Percentiles rank a stretch among this genome's conserved stretches.
These are phyloP conservation scores for Drosophila fungiperda DNA, from an alignment of 2,888 invertebrate genomes.

Conservation along the genomic window DNA sequence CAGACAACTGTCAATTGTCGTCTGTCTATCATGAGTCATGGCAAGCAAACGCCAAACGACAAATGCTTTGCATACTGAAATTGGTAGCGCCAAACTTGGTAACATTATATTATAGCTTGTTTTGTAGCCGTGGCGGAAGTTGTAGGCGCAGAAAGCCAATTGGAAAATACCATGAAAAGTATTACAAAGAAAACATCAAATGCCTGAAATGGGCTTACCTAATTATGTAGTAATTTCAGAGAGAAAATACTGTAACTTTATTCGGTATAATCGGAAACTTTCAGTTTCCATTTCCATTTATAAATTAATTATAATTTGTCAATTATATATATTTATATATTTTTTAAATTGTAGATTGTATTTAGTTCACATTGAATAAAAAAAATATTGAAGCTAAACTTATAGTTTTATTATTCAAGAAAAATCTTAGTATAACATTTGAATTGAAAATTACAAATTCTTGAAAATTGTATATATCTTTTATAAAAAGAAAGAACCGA, in stretches of 20 bases:
- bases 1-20: constrained; percentile 33
- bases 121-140: constrained; percentile 62
- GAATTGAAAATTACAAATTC: not conserved
- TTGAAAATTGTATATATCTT: not conserved
- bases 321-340: too few relatives aligned
- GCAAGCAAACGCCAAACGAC: constrained; percentile 24
- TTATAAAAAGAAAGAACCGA: not conserved
- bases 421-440: not conserved
- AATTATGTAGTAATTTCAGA: not conserved
- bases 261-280: not conserved
- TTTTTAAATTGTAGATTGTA: too few relatives aligned
- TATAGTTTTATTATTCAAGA: too few relatives aligned
- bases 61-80: constrained; percentile 38
- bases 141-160: constrained; percentile 64
- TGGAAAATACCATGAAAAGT: constrained; percentile 39
- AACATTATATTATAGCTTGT: constrained; percentile 26
- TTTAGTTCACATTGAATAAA: too few relatives aligned
- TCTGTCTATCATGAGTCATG: constrained; percentile 48
- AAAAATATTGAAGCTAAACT: too few relatives aligned
- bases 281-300: not conserved
- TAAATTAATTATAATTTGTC: too few relatives aligned
- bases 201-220: constrained; percentile 2
- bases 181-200: constrained; percentile 19
- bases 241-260: not conserved
- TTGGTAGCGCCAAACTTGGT: constrained; percentile 21